Evolutionary conservation across 1,140 invertebrate species (phyloP).

Genomic region (Euglossa dilemma): DNA sequence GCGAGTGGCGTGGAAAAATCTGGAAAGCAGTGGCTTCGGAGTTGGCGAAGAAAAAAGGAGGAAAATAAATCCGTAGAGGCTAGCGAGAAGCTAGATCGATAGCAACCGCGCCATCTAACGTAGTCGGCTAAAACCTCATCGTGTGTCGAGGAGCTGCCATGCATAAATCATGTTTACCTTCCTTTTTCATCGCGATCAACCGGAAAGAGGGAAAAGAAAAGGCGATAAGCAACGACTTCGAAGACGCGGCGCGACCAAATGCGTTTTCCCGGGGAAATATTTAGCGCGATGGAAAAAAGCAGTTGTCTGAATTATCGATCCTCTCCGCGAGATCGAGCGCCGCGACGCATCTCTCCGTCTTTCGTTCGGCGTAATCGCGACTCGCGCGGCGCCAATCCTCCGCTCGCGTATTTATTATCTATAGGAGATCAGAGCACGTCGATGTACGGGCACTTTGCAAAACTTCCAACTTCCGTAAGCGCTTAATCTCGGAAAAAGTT

Average conservation of each 20-base stretch:
- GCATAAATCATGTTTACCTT: background rate
- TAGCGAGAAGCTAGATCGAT: background rate
- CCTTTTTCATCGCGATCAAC: background rate
- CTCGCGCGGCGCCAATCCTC: too few relatives aligned
- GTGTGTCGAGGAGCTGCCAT: background rate
- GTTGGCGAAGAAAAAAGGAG: too few relatives aligned
- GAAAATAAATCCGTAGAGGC: background rate
- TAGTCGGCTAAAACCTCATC: background rate
- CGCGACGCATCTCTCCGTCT: too few relatives aligned
- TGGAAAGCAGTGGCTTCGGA: background rate
- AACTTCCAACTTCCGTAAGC: background rate
- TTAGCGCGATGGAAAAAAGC: too few relatives aligned
- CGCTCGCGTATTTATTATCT: background rate
- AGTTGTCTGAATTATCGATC: too few relatives aligned
- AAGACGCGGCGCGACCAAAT: too few relatives aligned
- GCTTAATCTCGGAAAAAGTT: background rate
- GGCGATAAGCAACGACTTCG: too few relatives aligned
- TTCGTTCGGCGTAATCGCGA: too few relatives aligned
- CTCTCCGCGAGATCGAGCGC: too few relatives aligned
- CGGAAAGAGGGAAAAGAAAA: too few relatives aligned
- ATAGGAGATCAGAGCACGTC: background rate
- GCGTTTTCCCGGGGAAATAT: too few relatives aligned
- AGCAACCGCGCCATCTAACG: slow-evolving; percentile 14
- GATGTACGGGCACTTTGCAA: background rate
- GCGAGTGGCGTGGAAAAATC: background rate